A percentile compares a stretch with the other conserved stretches of the same genome.
These are phyloP conservation scores for Lucilia cuprina DNA, from an alignment of 1,140 invertebrate species.

Conservation along the genomic window DNA sequence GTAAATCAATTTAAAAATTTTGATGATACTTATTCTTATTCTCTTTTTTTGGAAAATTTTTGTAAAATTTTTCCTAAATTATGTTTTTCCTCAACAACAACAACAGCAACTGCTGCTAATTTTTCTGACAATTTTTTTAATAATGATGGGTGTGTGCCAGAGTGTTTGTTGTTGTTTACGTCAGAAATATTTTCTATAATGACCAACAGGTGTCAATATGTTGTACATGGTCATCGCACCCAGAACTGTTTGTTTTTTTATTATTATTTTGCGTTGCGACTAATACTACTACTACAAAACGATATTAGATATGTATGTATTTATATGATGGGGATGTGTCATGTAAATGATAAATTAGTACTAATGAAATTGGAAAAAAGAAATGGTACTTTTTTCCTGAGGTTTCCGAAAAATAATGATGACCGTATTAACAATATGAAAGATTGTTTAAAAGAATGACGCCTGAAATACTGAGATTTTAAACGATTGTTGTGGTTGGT, in stretches of 20 bases:
- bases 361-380: no score
- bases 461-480: no score
- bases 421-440: no score
- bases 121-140: neutral
- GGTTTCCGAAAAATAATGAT: no score
- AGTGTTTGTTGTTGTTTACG: neutral
- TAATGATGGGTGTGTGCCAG: neutral
- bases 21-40: no score
- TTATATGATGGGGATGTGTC: no score
- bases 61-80: neutral
- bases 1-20: no score
- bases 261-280: neutral
- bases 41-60: no score
- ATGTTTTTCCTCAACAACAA: neutral
- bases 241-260: neutral
- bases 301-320: neutral
- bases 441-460: no score
- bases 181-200: neutral
- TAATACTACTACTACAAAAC: neutral
- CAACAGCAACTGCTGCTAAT: neutral
- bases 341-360: no score
- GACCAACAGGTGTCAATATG: constrained; percentile 5
- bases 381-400: no score
- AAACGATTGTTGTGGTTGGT: no score
- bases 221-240: constrained; percentile 16